These are phyloP conservation scores for Prosapia bicincta DNA, from an alignment of 2,888 invertebrate species.

Conservation along the genomic window DNA sequence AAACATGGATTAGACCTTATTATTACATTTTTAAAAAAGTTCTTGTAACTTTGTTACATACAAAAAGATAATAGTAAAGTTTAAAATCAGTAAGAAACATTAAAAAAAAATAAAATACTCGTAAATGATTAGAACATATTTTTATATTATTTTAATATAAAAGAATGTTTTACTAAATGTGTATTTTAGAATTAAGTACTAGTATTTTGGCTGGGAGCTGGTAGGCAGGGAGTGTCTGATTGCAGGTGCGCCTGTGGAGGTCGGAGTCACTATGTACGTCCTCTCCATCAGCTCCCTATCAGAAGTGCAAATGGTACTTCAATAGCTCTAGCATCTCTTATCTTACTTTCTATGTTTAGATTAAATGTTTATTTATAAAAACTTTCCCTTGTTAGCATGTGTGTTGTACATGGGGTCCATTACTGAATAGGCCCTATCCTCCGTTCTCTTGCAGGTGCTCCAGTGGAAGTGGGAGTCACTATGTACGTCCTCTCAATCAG, in stretches of 20 bases:
- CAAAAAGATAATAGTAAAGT: too few relatives aligned
- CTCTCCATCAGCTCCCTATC: slow-evolving; percentile 57
- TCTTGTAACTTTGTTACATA: too few relatives aligned
- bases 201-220: slow-evolving; percentile 2
- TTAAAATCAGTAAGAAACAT: too few relatives aligned
- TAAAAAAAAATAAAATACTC: too few relatives aligned
- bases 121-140: too few relatives aligned
- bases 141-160: too few relatives aligned
- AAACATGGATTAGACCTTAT: too few relatives aligned
- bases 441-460: slow-evolving; percentile 48
- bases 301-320: slow-evolving; percentile 56
- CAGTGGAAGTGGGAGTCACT: slow-evolving; percentile 56
- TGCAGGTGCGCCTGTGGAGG: slow-evolving; percentile 53
- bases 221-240: slow-evolving; percentile 28
- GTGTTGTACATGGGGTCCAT: slow-evolving; percentile 30
- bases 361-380: neutral
- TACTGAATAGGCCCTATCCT: slow-evolving; percentile 22
- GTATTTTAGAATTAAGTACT: too few relatives aligned
- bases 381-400: slow-evolving; percentile 4
- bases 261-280: slow-evolving; percentile 57
- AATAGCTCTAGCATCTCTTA: slow-evolving; percentile 6
- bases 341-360: neutral
- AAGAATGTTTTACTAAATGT: too few relatives aligned
- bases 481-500: slow-evolving; percentile 58
- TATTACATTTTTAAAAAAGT: too few relatives aligned